Conservation (phyloP, 2,113 vertebrate species). For the Craseonycteris thonglongyai region DNA sequence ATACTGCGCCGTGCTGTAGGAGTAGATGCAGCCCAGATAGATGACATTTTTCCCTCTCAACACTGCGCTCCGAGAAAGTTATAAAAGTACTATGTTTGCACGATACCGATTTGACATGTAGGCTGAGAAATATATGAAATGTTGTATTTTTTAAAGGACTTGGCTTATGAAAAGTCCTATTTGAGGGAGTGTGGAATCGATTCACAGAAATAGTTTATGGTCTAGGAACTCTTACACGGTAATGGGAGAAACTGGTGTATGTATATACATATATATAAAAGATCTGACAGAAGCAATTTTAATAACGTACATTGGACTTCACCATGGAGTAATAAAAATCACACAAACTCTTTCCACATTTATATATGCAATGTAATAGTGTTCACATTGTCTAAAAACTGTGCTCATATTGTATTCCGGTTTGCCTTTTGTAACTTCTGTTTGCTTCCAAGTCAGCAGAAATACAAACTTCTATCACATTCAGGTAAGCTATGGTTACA, state of each 20-base stretch:
- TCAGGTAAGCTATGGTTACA: neutral
- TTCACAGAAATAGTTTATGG: slow-evolving; percentile 64
- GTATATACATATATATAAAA: neutral
- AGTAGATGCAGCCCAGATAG: slow-evolving; percentile 63
- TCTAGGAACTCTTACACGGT: slow-evolving; percentile 47
- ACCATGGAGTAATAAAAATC: neutral
- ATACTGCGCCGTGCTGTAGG: slow-evolving; percentile 54
- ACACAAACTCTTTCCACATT: neutral
- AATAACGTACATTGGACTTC: neutral
- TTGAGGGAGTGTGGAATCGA: slow-evolving; percentile 70
- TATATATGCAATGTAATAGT: neutral
- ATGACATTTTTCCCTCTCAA: slow-evolving; percentile 59
- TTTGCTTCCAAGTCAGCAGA: neutral
- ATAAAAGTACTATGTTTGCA: slow-evolving; percentile 62
- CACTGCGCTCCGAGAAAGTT: slow-evolving; percentile 50
- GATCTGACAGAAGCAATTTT: neutral
- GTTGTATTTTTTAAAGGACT: slow-evolving; percentile 63
- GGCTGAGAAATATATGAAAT: slow-evolving; percentile 65
- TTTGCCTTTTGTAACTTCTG: neutral
- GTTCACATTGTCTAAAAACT: neutral
- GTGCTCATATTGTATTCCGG: neutral
- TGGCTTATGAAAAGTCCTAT: slow-evolving; percentile 64
- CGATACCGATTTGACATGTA: slow-evolving; percentile 64
- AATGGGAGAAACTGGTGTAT: slow-evolving; percentile 27
- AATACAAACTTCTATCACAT: neutral